Base-by-base conservation (phyloP, 1,140 invertebrate species). In the Sipha flava region DNA sequence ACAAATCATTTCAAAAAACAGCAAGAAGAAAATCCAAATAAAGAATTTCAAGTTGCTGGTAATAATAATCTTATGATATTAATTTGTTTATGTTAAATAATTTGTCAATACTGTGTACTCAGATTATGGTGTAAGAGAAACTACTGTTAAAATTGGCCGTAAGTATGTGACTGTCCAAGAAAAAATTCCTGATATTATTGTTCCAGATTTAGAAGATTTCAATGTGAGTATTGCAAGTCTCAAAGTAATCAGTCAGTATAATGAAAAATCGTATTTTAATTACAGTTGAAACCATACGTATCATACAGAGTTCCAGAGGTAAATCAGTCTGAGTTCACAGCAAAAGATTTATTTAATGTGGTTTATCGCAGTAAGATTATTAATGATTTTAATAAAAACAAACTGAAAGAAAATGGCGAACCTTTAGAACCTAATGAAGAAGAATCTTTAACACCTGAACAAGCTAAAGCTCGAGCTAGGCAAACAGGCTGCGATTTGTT, bases 111-210 rank as follows among this genome's bases (percentile, higher is more conserved):
- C n/a, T 62, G 2, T 47, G 5, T 68, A 40, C 82, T 68, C 80
- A 90, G 90, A 88, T 81, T 87, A 91, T 81, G 92, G 93, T 16
- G 89, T 91, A 1, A 89, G 89, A 81, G 86, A 88, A 80, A 86
- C 86, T 12, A 92, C 92, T 31, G 89, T 89, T 70, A 82, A 82
- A 16, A 81, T 84, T 3, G 83, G 86, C 3, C 86, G 89, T 2
- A 86, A 87, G 81, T 94, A 89, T 85, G 85, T 91, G 3, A 81
- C 83, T 26, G 85, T 98, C 21, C 91, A 91, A n/a, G 96, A 98
- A 89, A 95, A 93, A 90, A 90, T 96, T 81, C 95, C 96, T 14
- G 93, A 98, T 85, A 84, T 98, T 18, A 90, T 98, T 81, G 96
- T 98, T 21, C 97, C 97, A 1, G 91, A 97, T 85, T 86, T 98